Conservation (phyloP, 2,797 vertebrate genomes). For the Poeciliopsis infans region DNA sequence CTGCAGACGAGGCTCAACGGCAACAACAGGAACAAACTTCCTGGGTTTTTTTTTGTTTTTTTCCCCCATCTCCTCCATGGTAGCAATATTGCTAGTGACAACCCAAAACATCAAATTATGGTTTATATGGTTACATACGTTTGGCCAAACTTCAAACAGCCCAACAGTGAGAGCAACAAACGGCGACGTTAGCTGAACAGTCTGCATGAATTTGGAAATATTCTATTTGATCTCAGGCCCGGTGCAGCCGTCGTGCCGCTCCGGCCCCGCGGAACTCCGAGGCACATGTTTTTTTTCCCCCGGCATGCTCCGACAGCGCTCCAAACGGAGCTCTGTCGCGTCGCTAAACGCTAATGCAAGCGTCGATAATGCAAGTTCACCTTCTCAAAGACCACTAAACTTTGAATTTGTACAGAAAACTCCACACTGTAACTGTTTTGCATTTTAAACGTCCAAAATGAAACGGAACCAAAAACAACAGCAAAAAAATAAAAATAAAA, state of each 20-base stretch:
- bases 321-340: background rate
- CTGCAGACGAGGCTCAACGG: background rate
- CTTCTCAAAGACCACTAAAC: no score
- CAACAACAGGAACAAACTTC: background rate
- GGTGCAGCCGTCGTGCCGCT: background rate
- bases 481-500: no score
- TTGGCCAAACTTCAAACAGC: background rate
- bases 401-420: no score
- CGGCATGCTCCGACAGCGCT: background rate
- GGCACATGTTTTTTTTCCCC: background rate
- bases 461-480: no score
- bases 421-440: no score
- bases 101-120: background rate
- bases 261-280: background rate
- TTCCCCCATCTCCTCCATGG: background rate
- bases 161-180: background rate
- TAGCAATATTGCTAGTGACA: background rate
- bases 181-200: background rate
- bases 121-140: background rate
- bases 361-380: no score
- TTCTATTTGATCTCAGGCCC: background rate
- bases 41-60: background rate
- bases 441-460: no score
- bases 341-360: background rate
- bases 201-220: background rate